Evolutionary conservation across 2,797 vertebrate species (phyloP), one percentile per base, ranked within the genome.

Genomic region (Aulostomus chinensis): DNA sequence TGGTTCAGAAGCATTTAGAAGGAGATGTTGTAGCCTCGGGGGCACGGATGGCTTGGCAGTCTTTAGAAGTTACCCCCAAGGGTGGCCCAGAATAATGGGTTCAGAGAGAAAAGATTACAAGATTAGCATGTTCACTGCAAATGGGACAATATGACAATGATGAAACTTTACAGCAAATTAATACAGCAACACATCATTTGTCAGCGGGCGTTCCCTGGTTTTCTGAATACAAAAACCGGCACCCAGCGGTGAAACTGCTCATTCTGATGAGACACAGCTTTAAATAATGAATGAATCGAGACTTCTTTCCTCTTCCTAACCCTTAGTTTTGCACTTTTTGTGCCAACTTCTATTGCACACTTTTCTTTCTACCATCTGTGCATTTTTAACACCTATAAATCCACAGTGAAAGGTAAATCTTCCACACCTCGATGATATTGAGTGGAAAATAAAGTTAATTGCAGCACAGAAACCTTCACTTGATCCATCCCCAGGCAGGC

Each of bases 1-100:
- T 83, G 80, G 76, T 87, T 91, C 80, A 86, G 63, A 88, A 83
- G 81, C 76, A 25, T 87, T 87, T 80, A 80, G 77, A 72, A 66
- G 60, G 63, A 78, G 56, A 67, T 56, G 70, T 63, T 81, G 58
- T 69, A 76, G 83, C 80, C 81, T 71, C 2, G 51, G 63, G 75
- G 81, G 81, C 80, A 78, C 20, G 31, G 40, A 25, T 59, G 63
- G 77, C 70, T 65, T 52, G 68, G 73, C 51, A 49, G 55, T 61
- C 62, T 72, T 79, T 57, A 67, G 62, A 81, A 73, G 75, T 47
- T 31, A 13, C 68, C 79, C 72, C 58, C 47, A 53, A 72, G 83
- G 83, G 78, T 4, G 28, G 61, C 80, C 76, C 63, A 32, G 75
- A 82, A 81, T 59, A 56, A 34, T 50, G 41, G 43, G 18, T 42